These are phyloP conservation scores for Zosterops lateralis DNA, from an alignment of 2,113 vertebrate genomes.

Conservation along the genomic window DNA sequence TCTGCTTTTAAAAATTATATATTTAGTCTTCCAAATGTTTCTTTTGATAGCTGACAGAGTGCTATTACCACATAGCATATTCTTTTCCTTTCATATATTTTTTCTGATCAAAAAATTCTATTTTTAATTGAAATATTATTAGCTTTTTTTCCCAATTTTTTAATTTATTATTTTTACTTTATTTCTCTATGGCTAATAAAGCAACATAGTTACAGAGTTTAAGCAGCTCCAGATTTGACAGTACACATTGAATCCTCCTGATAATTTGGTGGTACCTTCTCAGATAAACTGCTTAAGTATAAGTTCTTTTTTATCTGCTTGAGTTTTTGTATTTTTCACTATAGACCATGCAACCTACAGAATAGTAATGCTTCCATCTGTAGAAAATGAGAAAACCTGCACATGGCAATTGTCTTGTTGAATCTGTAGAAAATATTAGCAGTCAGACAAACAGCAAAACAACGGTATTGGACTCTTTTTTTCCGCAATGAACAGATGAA, in stretches of 20 bases:
- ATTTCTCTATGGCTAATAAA: not conserved
- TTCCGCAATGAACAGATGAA: not conserved
- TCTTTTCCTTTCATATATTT: not conserved
- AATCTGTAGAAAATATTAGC: not conserved
- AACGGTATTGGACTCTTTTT: not conserved
- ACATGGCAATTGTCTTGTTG: not conserved
- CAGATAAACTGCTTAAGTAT: not conserved
- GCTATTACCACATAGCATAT: accelerated
- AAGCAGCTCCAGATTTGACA: not conserved
- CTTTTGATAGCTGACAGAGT: not conserved
- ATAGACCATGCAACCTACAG: not conserved
- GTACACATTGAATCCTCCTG: not conserved
- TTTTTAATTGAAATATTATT: not conserved
- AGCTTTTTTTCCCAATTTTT: accelerated
- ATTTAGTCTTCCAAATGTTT: not conserved
- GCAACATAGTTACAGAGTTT: not conserved
- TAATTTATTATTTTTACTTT: not conserved
- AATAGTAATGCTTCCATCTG: not conserved
- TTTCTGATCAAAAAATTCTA: not conserved
- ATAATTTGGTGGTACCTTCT: not conserved
- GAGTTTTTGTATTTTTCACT: not conserved
- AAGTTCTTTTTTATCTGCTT: not conserved
- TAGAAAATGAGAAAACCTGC: not conserved
- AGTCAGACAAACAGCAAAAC: not conserved
- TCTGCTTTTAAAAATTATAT: not conserved